phyloP scores from a whole-genome alignment of 2,113 vertebrate genomes.

The Silurus meridionalis region DNA sequence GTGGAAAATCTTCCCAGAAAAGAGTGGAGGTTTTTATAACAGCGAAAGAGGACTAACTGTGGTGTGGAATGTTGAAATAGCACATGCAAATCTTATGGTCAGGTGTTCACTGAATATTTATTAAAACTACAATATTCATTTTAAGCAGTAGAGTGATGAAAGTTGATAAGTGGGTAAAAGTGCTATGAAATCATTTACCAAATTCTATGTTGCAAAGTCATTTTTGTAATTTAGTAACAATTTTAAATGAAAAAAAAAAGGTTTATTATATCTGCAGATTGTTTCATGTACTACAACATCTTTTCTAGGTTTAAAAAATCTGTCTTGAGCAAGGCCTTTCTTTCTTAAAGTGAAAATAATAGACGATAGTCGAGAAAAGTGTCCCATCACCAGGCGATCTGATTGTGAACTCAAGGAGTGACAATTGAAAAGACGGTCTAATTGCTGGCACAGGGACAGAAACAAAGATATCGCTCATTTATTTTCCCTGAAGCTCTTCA shows the following conservation, averaged over 20 bases:
- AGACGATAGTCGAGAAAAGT: not conserved
- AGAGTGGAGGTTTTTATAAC: too few relatives aligned
- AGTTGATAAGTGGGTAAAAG: not conserved
- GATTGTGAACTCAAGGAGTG: slow-evolving; percentile 26
- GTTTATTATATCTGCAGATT: not conserved
- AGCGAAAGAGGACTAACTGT: too few relatives aligned
- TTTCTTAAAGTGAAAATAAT: not conserved
- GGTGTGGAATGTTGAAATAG: too few relatives aligned
- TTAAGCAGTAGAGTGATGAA: not conserved
- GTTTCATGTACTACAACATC: not conserved
- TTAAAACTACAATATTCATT: not conserved
- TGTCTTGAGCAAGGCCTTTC: not conserved
- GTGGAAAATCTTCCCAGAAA: too few relatives aligned
- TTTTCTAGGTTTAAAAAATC: not conserved
- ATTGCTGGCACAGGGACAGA: slow-evolving; percentile 1
- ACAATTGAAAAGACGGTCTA: slow-evolving; percentile 23
- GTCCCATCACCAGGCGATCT: slow-evolving; percentile 4
- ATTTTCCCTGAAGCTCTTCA: not conserved
- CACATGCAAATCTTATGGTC: too few relatives aligned
- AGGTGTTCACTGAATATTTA: not conserved
- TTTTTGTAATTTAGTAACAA: not conserved
- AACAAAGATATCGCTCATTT: slow-evolving; percentile 8
- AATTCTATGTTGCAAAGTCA: not conserved
- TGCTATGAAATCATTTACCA: not conserved
- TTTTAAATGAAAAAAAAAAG: not conserved